Evolutionary conservation across 1,140 invertebrate genomes (phyloP).

Genomic region (Drosophila albomicans): DNA sequence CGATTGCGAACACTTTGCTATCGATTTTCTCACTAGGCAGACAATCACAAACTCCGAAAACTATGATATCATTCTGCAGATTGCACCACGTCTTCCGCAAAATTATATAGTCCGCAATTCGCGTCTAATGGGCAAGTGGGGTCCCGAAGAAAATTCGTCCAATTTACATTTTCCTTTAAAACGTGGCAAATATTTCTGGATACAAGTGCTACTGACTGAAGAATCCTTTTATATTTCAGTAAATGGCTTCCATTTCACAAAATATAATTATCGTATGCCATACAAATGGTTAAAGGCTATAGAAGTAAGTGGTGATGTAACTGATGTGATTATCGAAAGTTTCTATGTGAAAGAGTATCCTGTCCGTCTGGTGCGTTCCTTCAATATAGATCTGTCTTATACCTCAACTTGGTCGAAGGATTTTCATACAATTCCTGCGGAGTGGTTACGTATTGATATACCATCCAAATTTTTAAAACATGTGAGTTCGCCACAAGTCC

Average conservation of each 20-base stretch:
- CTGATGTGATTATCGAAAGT: constrained; percentile 48
- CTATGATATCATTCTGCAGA: constrained; percentile 90
- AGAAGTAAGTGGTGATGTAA: constrained; percentile 56
- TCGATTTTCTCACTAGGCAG: constrained; percentile 45
- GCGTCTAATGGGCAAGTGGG: constrained; percentile 87
- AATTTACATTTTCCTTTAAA: constrained; percentile 70
- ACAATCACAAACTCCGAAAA: background rate
- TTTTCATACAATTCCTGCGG: background rate
- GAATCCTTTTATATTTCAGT: constrained; percentile 87
- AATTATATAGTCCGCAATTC: constrained; percentile 91
- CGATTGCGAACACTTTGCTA: constrained; percentile 64
- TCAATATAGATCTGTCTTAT: constrained; percentile 14
- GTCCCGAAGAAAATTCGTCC: constrained; percentile 87
- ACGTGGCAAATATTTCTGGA: constrained; percentile 79
- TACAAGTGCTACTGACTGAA: constrained; percentile 84
- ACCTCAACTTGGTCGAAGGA: background rate
- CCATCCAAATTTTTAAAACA: constrained; percentile 16
- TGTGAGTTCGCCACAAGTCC: background rate
- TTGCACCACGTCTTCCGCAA: constrained; percentile 90
- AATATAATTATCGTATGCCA: constrained; percentile 88
- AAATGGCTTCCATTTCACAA: constrained; percentile 89
- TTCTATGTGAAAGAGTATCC: constrained; percentile 64
- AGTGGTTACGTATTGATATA: constrained; percentile 25
- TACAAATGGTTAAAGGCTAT: constrained; percentile 85
- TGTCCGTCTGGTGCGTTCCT: constrained; percentile 38